These are phyloP conservation scores for Eulacestoma nigropectus DNA, from an alignment of 2,113 vertebrate species.

Conservation along the genomic window DNA sequence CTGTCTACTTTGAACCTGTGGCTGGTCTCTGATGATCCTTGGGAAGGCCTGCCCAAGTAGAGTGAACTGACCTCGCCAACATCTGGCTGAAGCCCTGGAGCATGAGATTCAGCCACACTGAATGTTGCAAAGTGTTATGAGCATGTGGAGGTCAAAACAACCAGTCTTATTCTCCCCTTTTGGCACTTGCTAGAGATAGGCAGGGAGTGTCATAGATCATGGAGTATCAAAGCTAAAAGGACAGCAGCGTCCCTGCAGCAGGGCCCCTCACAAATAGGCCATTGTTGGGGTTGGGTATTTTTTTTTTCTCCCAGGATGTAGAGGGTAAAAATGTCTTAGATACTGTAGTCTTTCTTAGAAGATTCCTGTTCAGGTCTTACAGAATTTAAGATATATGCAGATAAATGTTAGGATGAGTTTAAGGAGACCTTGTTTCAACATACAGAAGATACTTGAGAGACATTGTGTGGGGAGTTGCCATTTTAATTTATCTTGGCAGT, in stretches of 20 bases:
- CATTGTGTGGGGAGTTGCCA: neutral
- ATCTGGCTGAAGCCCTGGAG: conserved; percentile 38
- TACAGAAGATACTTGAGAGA: neutral
- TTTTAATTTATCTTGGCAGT: neutral
- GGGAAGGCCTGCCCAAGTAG: neutral
- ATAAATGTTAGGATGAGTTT: neutral
- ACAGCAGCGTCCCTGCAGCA: neutral
- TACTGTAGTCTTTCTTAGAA: neutral
- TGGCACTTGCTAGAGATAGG: conserved; percentile 8
- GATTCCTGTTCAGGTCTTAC: neutral
- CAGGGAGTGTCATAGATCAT: neutral
- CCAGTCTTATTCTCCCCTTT: neutral
- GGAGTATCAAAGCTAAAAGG: neutral
- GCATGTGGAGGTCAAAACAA: neutral
- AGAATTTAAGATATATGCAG: neutral
- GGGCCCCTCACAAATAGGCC: neutral
- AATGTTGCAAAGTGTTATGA: neutral
- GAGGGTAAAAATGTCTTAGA: neutral
- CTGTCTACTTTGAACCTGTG: neutral
- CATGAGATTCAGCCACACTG: neutral
- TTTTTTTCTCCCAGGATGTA: neutral
- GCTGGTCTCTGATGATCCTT: neutral
- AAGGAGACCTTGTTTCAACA: neutral
- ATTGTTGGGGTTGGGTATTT: neutral
- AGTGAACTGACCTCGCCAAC: neutral